Evolutionary conservation across 1,140 invertebrate genomes (phyloP).

Genomic region (Apis mellifera): DNA sequence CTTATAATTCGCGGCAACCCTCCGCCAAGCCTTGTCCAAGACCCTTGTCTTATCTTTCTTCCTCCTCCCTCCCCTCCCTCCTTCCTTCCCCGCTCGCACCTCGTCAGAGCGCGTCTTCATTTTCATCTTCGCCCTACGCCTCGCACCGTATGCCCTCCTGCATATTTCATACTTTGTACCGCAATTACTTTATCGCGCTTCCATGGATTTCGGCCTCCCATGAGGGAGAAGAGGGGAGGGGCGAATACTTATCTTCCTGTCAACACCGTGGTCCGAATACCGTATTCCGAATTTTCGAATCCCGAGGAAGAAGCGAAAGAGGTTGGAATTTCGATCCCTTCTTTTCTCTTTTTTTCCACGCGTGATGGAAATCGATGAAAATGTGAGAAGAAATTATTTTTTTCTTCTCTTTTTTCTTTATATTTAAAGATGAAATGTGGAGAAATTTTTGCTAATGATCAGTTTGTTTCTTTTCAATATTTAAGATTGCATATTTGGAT

Average conservation of each 20-base stretch:
- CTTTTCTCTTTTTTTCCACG: too few relatives aligned
- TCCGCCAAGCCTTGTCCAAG: conserved; percentile 3
- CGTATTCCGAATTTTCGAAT: conserved; percentile 40
- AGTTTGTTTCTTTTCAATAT: too few relatives aligned
- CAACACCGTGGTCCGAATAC: conserved; percentile 42
- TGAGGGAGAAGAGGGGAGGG: conserved; percentile 36
- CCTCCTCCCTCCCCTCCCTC: neutral
- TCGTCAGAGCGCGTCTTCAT: conserved; percentile 31
- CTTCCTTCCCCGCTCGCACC: conserved; percentile 13
- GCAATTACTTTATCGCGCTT: conserved; percentile 69
- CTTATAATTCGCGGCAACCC: conserved; percentile 71
- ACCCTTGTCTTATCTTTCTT: conserved; percentile 45
- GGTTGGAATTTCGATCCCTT: too few relatives aligned
- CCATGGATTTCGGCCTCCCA: conserved; percentile 60
- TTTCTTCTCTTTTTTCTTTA: too few relatives aligned
- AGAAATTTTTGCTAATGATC: too few relatives aligned
- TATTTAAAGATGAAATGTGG: too few relatives aligned
- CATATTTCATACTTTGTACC: conserved; percentile 72
- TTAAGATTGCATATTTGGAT: too few relatives aligned
- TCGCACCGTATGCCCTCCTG: conserved; percentile 65
- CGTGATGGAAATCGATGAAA: too few relatives aligned
- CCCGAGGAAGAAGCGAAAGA: neutral
- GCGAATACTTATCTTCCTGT: conserved; percentile 65
- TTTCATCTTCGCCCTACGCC: conserved; percentile 36
- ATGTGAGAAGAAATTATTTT: too few relatives aligned